A percentile compares a stretch with the other conserved stretches of the same genome.
Evolutionary conservation across 2,888 invertebrate species (phyloP).

Genomic region (Beris morrisii): DNA sequence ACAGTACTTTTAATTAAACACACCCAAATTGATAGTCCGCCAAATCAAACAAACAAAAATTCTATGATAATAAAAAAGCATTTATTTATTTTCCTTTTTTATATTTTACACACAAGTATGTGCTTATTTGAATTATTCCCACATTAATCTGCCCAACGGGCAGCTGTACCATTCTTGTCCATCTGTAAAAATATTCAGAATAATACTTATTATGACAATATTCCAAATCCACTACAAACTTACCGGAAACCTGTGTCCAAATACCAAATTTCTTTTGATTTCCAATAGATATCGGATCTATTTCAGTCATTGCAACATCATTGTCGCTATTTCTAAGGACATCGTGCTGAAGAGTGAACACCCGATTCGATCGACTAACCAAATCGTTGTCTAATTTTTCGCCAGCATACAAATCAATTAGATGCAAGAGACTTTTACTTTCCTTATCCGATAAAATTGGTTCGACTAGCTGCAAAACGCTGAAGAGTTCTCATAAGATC

Average conservation of each 20-base stretch:
- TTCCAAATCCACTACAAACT: background rate
- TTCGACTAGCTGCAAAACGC: constrained; percentile 47
- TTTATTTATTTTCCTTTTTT: too few species aligned
- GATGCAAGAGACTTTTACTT: constrained; percentile 38
- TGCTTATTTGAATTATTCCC: constrained; percentile 40
- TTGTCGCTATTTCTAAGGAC: constrained; percentile 5
- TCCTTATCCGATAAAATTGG: constrained; percentile 44
- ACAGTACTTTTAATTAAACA: too few species aligned
- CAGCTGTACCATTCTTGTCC: constrained; percentile 47
- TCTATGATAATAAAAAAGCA: too few species aligned
- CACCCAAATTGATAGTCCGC: too few species aligned
- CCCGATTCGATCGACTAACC: constrained; percentile 6
- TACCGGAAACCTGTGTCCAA: constrained; percentile 49
- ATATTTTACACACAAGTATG: too few species aligned
- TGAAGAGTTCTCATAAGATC: constrained; percentile 34
- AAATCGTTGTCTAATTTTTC: constrained; percentile 32
- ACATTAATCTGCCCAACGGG: constrained; percentile 50
- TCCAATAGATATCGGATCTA: background rate
- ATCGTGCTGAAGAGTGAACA: constrained; percentile 8
- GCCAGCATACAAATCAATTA: constrained; percentile 43
- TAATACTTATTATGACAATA: background rate
- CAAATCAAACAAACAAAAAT: too few species aligned
- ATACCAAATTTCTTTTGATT: constrained; percentile 44
- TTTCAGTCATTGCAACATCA: constrained; percentile 8
- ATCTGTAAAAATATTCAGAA: constrained; percentile 38